Conservation (phyloP, 2,797 vertebrate genomes). For the Myotis pilosus region DNA sequence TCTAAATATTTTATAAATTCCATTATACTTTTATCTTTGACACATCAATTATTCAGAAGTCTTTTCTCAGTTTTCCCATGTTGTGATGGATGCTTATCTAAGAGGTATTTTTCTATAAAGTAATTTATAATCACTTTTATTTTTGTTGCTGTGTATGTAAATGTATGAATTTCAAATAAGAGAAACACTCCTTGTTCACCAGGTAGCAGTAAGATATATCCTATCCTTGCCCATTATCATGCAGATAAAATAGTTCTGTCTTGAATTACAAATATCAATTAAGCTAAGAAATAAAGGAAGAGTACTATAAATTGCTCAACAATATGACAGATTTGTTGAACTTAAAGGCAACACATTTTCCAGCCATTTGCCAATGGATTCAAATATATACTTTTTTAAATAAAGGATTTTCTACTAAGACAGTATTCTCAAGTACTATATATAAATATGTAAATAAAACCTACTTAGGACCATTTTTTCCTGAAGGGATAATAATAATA, state of each 20-base stretch:
- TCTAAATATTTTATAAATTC: constrained; percentile 43
- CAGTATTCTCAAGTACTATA: background rate
- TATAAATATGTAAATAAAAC: background rate
- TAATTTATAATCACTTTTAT: background rate
- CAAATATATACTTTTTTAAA: too few relatives aligned
- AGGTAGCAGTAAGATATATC: background rate
- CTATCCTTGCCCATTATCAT: background rate
- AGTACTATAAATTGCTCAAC: background rate
- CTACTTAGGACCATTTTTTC: background rate
- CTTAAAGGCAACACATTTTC: background rate
- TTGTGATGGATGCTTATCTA: background rate
- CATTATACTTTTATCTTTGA: constrained; percentile 9
- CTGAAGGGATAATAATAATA: background rate
- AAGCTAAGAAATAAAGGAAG: background rate
- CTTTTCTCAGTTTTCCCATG: background rate
- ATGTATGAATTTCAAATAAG: background rate
- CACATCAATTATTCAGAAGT: constrained; percentile 39
- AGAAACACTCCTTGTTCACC: background rate
- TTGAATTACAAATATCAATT: background rate
- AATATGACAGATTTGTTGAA: background rate
- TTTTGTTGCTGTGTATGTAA: background rate
- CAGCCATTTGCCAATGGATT: background rate
- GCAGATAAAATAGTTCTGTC: background rate
- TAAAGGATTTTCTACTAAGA: background rate
- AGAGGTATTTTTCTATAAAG: background rate